Conservation (phyloP, 2,113 vertebrate species). For the Vicugna pacos region DNA sequence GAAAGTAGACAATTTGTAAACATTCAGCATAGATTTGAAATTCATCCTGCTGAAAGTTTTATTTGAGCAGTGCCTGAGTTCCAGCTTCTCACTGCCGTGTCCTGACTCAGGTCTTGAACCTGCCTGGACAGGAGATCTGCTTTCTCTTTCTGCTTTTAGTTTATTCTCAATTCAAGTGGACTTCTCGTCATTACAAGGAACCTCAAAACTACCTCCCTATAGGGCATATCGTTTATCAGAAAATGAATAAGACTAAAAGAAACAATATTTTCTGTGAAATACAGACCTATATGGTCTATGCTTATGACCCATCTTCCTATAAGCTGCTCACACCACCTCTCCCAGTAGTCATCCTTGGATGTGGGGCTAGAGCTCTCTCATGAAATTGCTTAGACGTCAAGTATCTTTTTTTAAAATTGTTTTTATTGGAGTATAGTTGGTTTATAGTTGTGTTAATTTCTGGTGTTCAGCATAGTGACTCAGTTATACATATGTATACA, state of each 20-base stretch:
- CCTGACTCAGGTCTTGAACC: not conserved
- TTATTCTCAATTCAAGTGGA: not conserved
- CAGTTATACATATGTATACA: not conserved
- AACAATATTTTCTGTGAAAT: not conserved
- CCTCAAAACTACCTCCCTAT: not conserved
- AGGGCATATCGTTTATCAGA: not conserved
- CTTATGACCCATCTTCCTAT: not conserved
- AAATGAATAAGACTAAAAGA: not conserved
- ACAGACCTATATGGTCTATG: too few relatives aligned
- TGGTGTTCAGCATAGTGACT: not conserved
- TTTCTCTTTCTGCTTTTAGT: not conserved
- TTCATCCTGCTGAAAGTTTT: not conserved
- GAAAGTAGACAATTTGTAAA: not conserved
- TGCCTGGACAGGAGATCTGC: not conserved
- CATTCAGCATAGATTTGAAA: not conserved
- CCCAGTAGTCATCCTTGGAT: too few relatives aligned
- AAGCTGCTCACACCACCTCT: not conserved
- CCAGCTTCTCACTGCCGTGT: not conserved
- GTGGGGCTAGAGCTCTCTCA: not conserved
- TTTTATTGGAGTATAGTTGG: not conserved
- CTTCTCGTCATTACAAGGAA: not conserved
- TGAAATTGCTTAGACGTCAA: not conserved
- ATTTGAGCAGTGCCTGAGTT: not conserved
- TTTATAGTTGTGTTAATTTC: not conserved
- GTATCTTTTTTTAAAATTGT: too few relatives aligned